Evolutionary conservation across 92 coral and sea anemone species (phyloP).

Genomic region (Palythoa grandiflora): DNA sequence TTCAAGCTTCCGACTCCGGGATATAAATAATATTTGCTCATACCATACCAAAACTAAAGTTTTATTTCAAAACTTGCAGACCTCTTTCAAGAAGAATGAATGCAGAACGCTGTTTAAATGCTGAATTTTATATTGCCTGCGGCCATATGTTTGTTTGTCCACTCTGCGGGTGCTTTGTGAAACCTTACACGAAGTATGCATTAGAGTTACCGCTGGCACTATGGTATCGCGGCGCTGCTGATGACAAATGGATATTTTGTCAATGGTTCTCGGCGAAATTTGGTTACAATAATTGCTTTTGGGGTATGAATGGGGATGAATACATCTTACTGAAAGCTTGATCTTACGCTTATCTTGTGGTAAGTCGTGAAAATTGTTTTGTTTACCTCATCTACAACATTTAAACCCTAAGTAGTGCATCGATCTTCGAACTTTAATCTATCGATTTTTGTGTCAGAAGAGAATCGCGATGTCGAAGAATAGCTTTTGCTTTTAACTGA

Average conservation of each 20-base stretch:
- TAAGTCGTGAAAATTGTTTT: background rate
- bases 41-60: too few relatives aligned
- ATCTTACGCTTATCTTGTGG: background rate
- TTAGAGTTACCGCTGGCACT: background rate
- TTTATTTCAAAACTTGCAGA: too few relatives aligned
- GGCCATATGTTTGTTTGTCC: too few relatives aligned
- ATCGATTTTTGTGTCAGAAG: background rate
- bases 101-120: too few relatives aligned
- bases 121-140: too few relatives aligned
- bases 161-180: background rate
- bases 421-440: background rate
- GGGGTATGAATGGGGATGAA: background rate
- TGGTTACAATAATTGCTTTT: background rate
- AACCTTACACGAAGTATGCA: background rate
- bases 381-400: background rate
- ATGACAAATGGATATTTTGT: slow-evolving; percentile 15
- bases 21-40: too few relatives aligned
- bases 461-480: background rate
- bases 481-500: background rate
- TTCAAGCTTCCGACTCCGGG: too few relatives aligned
- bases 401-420: background rate
- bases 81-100: too few relatives aligned
- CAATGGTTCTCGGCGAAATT: background rate
- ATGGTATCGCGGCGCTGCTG: background rate
- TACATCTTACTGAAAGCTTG: background rate